These are phyloP conservation scores for Aspidoscelis tigris DNA, from an alignment of 2,113 vertebrate genomes.

Conservation along the genomic window DNA sequence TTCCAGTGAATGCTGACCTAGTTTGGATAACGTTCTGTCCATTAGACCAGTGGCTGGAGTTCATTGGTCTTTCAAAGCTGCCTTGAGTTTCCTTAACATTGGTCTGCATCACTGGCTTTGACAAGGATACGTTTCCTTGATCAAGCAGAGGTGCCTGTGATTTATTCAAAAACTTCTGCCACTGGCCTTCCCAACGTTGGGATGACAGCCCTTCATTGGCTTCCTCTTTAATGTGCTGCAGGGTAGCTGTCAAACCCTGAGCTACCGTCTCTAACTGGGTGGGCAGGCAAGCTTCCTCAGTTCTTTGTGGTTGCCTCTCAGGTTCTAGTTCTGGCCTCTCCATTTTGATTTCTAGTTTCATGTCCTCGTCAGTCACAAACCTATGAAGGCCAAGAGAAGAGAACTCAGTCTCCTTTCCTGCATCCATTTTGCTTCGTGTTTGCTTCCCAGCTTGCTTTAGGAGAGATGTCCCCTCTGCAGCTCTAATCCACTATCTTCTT, in stretches of 20 bases:
- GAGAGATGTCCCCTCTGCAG: not conserved
- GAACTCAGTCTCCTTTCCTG: not conserved
- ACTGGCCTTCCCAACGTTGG: not conserved
- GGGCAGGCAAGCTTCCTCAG: not conserved
- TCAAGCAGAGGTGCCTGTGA: not conserved
- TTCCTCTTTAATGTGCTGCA: not conserved
- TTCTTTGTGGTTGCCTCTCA: not conserved
- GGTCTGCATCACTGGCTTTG: fast-evolving
- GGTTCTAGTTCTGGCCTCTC: not conserved
- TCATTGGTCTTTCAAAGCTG: not conserved
- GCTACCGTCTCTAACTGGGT: too few species aligned
- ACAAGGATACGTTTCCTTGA: not conserved
- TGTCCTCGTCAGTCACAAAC: not conserved
- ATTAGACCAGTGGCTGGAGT: not conserved
- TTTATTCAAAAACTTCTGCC: not conserved
- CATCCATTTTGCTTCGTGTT: not conserved
- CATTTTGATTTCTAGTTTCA: slow-evolving; percentile 6
- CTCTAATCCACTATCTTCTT: not conserved
- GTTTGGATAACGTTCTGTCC: not conserved
- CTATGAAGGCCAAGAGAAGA: not conserved
- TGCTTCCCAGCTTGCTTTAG: not conserved
- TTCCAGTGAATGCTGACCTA: not conserved
- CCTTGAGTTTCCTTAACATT: not conserved
- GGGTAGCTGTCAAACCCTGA: not conserved
- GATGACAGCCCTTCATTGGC: fast-evolving